Conservation (phyloP, 1,140 invertebrate species). For the Euura lappo region DNA sequence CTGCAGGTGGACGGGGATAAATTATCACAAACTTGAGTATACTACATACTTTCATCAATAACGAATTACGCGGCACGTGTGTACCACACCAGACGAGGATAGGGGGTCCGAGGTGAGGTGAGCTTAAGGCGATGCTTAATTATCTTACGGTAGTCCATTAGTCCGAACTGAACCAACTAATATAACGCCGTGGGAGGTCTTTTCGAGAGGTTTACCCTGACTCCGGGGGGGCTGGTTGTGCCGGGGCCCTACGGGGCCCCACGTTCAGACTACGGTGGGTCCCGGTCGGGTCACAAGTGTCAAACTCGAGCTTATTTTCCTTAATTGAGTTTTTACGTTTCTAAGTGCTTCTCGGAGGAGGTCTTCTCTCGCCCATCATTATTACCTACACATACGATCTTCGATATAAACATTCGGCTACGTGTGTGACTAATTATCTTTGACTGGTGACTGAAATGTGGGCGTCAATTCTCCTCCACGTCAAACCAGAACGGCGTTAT, state of each 20-base stretch:
- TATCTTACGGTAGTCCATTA: background rate
- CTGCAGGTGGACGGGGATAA: no score
- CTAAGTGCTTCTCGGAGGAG: background rate
- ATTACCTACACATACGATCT: background rate
- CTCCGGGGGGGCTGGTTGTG: background rate
- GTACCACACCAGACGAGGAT: no score
- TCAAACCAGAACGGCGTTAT: no score
- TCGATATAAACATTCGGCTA: no score
- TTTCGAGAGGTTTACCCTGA: background rate
- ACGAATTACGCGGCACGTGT: no score
- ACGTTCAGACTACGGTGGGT: background rate
- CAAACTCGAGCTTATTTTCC: background rate
- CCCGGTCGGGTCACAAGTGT: background rate
- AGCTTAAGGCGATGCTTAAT: background rate
- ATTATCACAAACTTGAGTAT: no score
- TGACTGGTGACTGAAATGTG: no score
- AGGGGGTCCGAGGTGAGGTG: no score
- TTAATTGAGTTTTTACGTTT: conserved; percentile 4
- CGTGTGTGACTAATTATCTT: no score
- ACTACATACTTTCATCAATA: background rate
- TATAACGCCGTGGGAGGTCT: background rate
- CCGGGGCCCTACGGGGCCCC: background rate
- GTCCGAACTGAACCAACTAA: background rate
- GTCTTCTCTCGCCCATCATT: background rate
- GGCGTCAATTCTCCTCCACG: no score